These are phyloP conservation scores for Orthonevra nobilis DNA, from an alignment of 2,888 invertebrate genomes.

Conservation along the genomic window DNA sequence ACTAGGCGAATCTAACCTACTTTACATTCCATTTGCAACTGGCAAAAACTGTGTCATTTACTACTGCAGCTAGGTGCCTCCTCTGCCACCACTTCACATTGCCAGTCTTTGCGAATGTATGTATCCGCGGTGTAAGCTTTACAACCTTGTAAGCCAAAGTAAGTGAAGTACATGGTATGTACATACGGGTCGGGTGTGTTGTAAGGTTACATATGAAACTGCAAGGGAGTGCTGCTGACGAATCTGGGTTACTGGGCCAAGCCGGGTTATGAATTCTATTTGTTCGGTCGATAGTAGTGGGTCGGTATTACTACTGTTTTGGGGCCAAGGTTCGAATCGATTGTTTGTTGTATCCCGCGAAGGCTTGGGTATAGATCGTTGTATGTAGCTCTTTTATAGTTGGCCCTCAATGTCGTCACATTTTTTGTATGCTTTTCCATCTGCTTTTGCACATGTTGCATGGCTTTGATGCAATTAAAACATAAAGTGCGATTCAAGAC, in stretches of 20 bases:
- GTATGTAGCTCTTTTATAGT: too few relatives aligned
- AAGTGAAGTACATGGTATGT: conserved; percentile 34
- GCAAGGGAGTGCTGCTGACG: conserved; percentile 48
- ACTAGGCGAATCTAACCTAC: conserved; percentile 53
- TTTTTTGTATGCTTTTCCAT: conserved; percentile 11
- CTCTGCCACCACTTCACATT: too few relatives aligned
- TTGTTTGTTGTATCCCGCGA: too few relatives aligned
- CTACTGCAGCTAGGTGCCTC: conserved; percentile 21
- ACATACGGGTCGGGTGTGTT: not conserved
- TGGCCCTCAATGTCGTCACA: conserved; percentile 22
- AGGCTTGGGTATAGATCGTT: too few relatives aligned
- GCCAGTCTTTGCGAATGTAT: not conserved
- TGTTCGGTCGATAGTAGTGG: conserved; percentile 29
- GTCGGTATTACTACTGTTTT: conserved; percentile 37
- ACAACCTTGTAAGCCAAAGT: conserved; percentile 63
- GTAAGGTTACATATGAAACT: conserved; percentile 21
- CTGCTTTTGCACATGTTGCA: conserved; percentile 35
- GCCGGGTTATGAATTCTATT: conserved; percentile 55
- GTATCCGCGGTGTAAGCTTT: conserved; percentile 23
- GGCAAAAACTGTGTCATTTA: conserved; percentile 57
- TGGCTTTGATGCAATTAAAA: conserved; percentile 45
- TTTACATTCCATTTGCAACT: conserved; percentile 30
- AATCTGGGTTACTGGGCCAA: conserved; percentile 65
- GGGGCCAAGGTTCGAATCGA: conserved; percentile 66
- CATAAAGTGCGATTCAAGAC: not conserved